phyloP scores from a whole-genome alignment of 2,797 vertebrate species.

The Crax fasciolata region DNA sequence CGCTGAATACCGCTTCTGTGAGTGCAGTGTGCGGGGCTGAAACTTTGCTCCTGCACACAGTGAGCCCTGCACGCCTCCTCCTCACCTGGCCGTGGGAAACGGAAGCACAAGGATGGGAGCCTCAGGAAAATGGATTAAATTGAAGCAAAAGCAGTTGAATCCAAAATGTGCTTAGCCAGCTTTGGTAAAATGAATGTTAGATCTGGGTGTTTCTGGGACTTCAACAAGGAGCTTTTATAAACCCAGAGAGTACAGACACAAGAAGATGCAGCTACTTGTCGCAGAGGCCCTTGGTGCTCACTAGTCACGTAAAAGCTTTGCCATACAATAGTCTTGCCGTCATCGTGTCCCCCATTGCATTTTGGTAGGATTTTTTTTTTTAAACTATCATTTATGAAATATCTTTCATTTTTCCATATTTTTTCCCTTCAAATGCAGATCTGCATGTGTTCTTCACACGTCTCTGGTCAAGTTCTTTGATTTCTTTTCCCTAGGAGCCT shows the following conservation, averaged over 20 bases:
- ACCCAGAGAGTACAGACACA: not conserved
- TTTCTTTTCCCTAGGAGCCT: conserved; percentile 38
- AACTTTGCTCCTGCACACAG: not conserved
- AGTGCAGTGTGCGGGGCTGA: rapidly evolving
- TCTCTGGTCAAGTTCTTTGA: not conserved
- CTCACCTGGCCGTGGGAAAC: not conserved
- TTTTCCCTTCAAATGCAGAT: not conserved
- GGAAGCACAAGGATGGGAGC: not conserved
- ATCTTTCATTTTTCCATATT: not conserved
- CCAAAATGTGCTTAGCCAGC: not conserved
- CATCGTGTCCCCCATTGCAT: not conserved
- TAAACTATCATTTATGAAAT: rapidly evolving
- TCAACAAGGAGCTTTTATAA: not conserved
- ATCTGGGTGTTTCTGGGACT: not conserved
- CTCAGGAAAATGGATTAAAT: not conserved
- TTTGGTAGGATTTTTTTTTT: not conserved
- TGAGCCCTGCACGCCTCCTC: not conserved
- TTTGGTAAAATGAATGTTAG: not conserved
- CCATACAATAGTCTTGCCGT: not conserved
- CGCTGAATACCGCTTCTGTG: not conserved
- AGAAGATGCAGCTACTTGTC: not conserved
- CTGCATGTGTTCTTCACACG: not conserved
- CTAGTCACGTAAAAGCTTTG: too few relatives aligned
- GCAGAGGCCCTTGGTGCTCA: not conserved
- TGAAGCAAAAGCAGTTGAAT: not conserved